phyloP scores from a whole-genome alignment of 1,140 invertebrate species.

The Drosophila rhopaloa region DNA sequence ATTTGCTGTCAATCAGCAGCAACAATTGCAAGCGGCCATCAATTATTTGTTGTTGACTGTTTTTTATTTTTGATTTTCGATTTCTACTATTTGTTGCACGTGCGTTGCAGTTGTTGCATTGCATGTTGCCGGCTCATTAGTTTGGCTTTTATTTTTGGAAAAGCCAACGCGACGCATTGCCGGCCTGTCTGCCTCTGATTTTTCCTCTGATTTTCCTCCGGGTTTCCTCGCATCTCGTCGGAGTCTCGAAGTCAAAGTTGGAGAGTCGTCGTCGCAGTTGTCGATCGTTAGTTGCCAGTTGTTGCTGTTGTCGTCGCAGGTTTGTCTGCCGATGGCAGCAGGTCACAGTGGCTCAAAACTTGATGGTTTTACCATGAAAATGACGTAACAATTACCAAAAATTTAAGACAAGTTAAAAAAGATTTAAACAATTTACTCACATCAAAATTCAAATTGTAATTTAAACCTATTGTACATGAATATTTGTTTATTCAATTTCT shows the following conservation, averaged over 20 bases:
- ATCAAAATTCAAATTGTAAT: neutral
- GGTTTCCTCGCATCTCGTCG: neutral
- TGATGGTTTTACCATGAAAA: conserved; percentile 1
- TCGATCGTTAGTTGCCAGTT: conserved; percentile 78
- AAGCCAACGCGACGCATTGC: conserved; percentile 82
- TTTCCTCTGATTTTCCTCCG: conserved; percentile 16
- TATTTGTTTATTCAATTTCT: no score
- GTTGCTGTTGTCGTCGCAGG: conserved; percentile 41
- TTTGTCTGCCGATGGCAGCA: conserved; percentile 46
- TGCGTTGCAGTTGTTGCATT: conserved; percentile 65
- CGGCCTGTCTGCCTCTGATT: conserved; percentile 61
- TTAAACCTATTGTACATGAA: neutral
- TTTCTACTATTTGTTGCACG: conserved; percentile 61
- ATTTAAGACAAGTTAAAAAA: neutral
- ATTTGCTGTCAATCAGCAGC: conserved; percentile 75
- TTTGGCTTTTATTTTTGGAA: conserved; percentile 83
- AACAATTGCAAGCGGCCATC: conserved; percentile 75
- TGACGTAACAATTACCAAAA: conserved; percentile 14
- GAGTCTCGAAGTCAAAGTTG: conserved; percentile 38
- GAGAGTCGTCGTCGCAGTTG: conserved; percentile 67
- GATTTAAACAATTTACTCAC: no score
- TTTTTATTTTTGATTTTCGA: conserved; percentile 29
- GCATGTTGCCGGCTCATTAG: conserved; percentile 82
- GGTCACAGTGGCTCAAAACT: conserved; percentile 28
- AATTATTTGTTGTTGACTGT: conserved; percentile 69